These are phyloP conservation scores for Ophonus ardosiacus DNA, from an alignment of 2,888 invertebrate species.

Conservation along the genomic window DNA sequence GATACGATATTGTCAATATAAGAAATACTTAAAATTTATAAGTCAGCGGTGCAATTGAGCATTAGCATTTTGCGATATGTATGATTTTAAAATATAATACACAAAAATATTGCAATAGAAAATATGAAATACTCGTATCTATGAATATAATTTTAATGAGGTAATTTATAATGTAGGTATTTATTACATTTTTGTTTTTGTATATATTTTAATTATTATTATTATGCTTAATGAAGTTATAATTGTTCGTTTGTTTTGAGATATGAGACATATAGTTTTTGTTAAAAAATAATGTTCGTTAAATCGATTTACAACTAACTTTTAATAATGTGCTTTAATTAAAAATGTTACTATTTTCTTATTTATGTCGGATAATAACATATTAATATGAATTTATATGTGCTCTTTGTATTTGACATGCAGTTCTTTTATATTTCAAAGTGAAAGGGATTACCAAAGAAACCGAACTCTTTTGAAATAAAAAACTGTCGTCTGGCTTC, in stretches of 20 bases:
- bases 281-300: background rate
- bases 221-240: too few relatives aligned
- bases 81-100: too few relatives aligned
- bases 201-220: too few relatives aligned
- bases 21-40: too few relatives aligned
- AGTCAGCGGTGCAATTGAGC: too few relatives aligned
- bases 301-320: background rate
- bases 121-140: too few relatives aligned
- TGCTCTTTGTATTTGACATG: slow-evolving; percentile 36
- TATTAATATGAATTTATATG: slow-evolving; percentile 6
- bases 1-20: too few relatives aligned
- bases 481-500: slow-evolving; percentile 23
- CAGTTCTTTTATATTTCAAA: slow-evolving; percentile 34
- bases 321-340: background rate
- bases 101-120: too few relatives aligned
- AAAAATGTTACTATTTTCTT: background rate
- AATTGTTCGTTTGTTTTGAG: background rate
- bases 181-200: too few relatives aligned
- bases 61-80: too few relatives aligned
- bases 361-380: background rate
- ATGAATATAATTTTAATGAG: too few relatives aligned
- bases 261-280: background rate
- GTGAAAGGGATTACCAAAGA: slow-evolving; percentile 33
- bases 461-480: slow-evolving; percentile 39
- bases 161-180: too few relatives aligned